Evolutionary conservation across 2,888 invertebrate species (phyloP), one percentile per base, ranked within the genome.

Genomic region (Hymenopus coronatus): DNA sequence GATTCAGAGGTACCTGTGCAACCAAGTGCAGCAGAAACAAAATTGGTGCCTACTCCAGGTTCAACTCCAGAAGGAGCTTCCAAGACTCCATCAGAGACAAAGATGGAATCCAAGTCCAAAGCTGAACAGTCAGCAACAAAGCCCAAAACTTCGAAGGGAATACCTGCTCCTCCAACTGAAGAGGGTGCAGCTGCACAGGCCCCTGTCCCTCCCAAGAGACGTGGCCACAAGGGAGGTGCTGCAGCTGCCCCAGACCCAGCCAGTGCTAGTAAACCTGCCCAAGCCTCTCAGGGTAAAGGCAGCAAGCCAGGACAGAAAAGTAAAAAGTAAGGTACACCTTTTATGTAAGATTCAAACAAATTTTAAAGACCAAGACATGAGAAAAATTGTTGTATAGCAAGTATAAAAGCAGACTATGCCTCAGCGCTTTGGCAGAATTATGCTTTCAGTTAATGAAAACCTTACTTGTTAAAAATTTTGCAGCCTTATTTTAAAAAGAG

Each of bases 131-230:
- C 83, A 27, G 28, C n/a, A 83, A n/a, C 54, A 83, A 28, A 83
- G 15, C 8, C 83, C 6, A 83, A 28, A 7, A 2, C 83, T 28
- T 28, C 81, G 25, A 81, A 25, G 28, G 28, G 70, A 70, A 81
- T 20, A 7, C 30, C 87, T 82, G n/a, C 87, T 82, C 87, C 87
- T 25, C 27, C 82, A 82, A 30, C 86, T n/a, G 28, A 25, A 46
- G 87, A 87, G n/a, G 82, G 33, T 33, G 25, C 87, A n/a, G 28
- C 86, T 4, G 27, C 87, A 27, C 87, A 87, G n/a, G 87, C 87
- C 14, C 87, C 87, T 14, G 40, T 88, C 20, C 88, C 88, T 33
- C 88, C 88, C 15, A 88, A 88, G 33, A 70, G 88, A 81, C 27
- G 82, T 9, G 87, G 87, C 40, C 87, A 87, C 30, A 87, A 87